These are phyloP conservation scores for Parazoanthus swiftii DNA, from an alignment of 92 coral and sea anemone genomes.

Conservation along the genomic window DNA sequence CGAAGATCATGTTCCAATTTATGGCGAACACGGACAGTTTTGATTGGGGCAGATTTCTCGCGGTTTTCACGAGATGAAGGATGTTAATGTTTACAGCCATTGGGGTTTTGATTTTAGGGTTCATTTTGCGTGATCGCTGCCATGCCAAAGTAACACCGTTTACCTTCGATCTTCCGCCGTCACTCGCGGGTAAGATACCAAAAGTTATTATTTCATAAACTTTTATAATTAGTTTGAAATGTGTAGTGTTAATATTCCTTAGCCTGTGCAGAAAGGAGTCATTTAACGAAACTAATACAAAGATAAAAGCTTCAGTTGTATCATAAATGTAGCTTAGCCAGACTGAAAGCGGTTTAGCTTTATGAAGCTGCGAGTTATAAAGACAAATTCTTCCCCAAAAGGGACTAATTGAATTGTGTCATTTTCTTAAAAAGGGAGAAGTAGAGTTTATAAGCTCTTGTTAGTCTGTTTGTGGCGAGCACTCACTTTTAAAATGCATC, in stretches of 20 bases:
- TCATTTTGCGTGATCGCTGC: neutral
- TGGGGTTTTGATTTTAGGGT: slow-evolving; percentile 4
- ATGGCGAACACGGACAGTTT: neutral
- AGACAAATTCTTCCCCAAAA: neutral
- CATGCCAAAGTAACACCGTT: neutral
- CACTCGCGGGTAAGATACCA: neutral
- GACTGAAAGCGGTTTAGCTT: neutral
- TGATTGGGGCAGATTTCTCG: neutral
- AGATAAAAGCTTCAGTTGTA: neutral
- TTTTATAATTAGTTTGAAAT: neutral
- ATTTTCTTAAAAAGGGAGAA: neutral
- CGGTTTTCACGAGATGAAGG: slow-evolving; percentile 14
- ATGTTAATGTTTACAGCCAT: slow-evolving; percentile 15
- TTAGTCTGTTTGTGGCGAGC: neutral
- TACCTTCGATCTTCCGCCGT: neutral
- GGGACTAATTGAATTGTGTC: neutral
- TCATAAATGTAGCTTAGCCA: neutral
- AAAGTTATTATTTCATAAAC: neutral
- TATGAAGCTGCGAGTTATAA: neutral
- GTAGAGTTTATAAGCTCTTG: neutral
- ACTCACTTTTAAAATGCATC: neutral
- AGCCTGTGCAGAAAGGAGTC: neutral
- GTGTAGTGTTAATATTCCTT: neutral
- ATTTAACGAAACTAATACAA: neutral
- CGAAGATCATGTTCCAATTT: neutral